Evolutionary conservation across 2,113 vertebrate genomes (phyloP), one percentile per base, ranked within the genome.

Genomic region (Phasianus colchicus): DNA sequence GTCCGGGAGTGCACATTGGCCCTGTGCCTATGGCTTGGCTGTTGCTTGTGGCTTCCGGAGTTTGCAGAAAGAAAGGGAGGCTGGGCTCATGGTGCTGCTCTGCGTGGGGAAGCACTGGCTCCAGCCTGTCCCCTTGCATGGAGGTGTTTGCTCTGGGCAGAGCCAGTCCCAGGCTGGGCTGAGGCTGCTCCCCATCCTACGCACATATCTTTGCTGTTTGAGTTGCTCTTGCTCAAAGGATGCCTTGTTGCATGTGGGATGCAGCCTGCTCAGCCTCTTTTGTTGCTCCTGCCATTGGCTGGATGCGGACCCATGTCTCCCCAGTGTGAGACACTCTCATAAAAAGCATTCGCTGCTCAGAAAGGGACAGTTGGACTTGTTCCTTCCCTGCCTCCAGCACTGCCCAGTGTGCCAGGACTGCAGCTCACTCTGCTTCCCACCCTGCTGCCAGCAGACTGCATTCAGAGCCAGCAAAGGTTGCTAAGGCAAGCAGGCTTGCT

Each of bases 1-100:
- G 91, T 85, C 85, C 75, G 43, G 92, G 94, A 96, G 95, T 81
- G 93, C 47, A 81, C 27, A 6, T 42, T 92, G 87, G 91, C 85
- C 82, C 65, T 54, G 86, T 12, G 57, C 89, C 93, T 81, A 71
- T 47, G 1, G 67, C 81, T 87, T 73, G 82, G 86, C 90, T 47
- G 47, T 79, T 50, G 67, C 69, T 58, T 13, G 30, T 65, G 77
- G 47, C 57, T 81, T 88, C 83, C 50, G 42, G 47, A 1, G 2
- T 36, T 29, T 27, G 34, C 61, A 89, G 72, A 66, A 43, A 85
- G 58, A 75, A 72, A 83, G 64, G 83, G 69, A 75, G 52, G 47
- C 24, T 45, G 47, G 47, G 61, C 69, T 81, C 4, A 9, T 30
- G 6, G 38, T 65, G 52, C 61, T 22, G 81, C 54, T 16, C 42